Percentiles rank a stretch among this genome's conserved stretches.
These are phyloP conservation scores for Atta cephalotes DNA, from an alignment of 1,140 invertebrate species.

Conservation along the genomic window DNA sequence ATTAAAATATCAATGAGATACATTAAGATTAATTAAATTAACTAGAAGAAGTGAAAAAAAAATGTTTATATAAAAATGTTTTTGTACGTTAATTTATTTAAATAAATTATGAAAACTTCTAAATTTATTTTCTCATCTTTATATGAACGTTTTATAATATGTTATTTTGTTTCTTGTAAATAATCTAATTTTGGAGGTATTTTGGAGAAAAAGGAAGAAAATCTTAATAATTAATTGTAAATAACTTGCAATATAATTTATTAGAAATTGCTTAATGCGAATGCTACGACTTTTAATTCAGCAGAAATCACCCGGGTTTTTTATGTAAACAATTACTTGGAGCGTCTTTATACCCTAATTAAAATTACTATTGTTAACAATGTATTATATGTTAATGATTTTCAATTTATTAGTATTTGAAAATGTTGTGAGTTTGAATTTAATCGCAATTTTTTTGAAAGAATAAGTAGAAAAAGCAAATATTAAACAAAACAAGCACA, in stretches of 20 bases:
- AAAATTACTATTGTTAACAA: too few species aligned
- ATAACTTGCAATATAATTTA: background rate
- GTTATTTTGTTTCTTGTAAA: background rate
- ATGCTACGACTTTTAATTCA: background rate
- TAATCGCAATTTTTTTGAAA: too few species aligned
- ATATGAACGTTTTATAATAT: background rate
- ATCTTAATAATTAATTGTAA: background rate
- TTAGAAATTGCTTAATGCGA: background rate
- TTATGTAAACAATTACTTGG: too few species aligned
- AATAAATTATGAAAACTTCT: background rate
- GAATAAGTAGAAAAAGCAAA: too few species aligned
- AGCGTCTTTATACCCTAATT: too few species aligned
- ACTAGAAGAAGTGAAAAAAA: background rate
- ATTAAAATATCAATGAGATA: background rate
- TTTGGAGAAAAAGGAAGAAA: background rate
- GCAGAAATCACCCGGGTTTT: too few species aligned
- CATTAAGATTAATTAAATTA: background rate
- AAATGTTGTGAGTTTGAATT: too few species aligned
- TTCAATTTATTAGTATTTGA: too few species aligned
- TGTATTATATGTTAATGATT: too few species aligned
- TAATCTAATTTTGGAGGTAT: background rate
- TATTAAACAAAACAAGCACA: too few species aligned
- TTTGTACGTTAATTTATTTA: background rate
- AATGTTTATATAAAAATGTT: background rate
- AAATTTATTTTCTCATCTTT: conserved; percentile 2